Evolutionary conservation across 2,888 invertebrate species (phyloP).

Genomic region (Stenoptilia bipunctidactyla): DNA sequence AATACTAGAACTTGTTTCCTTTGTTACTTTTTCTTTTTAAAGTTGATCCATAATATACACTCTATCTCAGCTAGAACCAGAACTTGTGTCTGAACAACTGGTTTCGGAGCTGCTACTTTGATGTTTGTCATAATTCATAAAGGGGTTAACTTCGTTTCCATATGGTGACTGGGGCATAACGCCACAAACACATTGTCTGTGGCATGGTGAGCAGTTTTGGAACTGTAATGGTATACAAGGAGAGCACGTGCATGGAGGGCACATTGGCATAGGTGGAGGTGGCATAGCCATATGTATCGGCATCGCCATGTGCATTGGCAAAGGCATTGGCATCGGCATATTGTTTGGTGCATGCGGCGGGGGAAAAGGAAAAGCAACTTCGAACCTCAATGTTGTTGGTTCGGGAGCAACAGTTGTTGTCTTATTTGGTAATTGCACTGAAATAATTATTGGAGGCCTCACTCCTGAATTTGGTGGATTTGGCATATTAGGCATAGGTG

Average conservation of each 20-base stretch:
- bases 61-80: too few relatives aligned
- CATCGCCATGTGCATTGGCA: constrained; percentile 29
- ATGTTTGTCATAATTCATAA: too few relatives aligned
- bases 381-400: neutral
- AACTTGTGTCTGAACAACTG: too few relatives aligned
- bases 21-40: too few relatives aligned
- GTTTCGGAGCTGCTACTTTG: too few relatives aligned
- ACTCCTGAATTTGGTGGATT: constrained; percentile 4
- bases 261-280: constrained; percentile 1
- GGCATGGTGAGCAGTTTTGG: constrained; percentile 2
- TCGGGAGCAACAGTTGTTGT: neutral
- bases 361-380: neutral
- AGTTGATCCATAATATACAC: too few relatives aligned
- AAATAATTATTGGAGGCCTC: neutral
- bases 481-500: constrained; percentile 12
- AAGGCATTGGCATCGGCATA: constrained; percentile 14
- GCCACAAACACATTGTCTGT: neutral
- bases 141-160: too few relatives aligned
- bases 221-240: neutral
- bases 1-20: too few relatives aligned
- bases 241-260: neutral
- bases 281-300: constrained; percentile 19
- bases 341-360: constrained; percentile 13
- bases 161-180: too few relatives aligned
- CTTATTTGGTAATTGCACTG: neutral